phyloP scores from a whole-genome alignment of 2,113 vertebrate genomes.

The Epinephelus lanceolatus region DNA sequence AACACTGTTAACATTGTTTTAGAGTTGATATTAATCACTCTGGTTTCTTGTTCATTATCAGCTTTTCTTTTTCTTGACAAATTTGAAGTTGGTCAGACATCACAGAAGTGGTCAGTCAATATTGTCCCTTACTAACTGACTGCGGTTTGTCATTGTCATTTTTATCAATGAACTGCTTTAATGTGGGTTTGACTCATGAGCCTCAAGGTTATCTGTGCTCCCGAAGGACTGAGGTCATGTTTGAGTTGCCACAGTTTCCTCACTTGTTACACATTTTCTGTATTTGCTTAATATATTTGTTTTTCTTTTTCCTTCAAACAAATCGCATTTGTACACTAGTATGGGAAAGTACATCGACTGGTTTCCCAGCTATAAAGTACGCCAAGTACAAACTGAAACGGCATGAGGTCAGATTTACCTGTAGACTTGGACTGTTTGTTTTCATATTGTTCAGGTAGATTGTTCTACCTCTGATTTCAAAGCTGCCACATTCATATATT shows the following conservation, averaged over 20 bases:
- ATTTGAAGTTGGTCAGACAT: constrained; percentile 18
- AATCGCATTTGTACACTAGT: constrained; percentile 19
- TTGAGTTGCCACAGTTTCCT: constrained; percentile 39
- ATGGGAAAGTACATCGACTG: constrained; percentile 36
- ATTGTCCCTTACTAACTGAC: constrained; percentile 10
- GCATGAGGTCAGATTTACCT: not conserved
- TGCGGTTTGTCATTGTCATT: constrained; percentile 32
- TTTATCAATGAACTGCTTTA: constrained; percentile 44
- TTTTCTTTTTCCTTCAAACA: constrained; percentile 28
- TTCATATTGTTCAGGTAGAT: constrained; percentile 1
- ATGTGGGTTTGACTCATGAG: constrained; percentile 44
- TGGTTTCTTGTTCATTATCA: constrained; percentile 5
- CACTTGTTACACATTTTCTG: constrained; percentile 22
- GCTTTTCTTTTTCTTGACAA: constrained; percentile 10
- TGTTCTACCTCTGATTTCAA: constrained; percentile 9
- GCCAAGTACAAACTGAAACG: constrained; percentile 4
- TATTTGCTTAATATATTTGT: constrained; percentile 35
- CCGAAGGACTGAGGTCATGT: constrained; percentile 34
- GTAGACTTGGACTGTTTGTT: not conserved
- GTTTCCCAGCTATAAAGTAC: constrained; percentile 20
- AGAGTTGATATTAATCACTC: not conserved
- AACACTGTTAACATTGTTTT: constrained; percentile 3
- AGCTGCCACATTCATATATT: not conserved
- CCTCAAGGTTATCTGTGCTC: constrained; percentile 46
- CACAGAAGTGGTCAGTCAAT: constrained; percentile 21